These are phyloP conservation scores for Drosophila saltans DNA, from an alignment of 1,140 invertebrate species.

Conservation along the genomic window DNA sequence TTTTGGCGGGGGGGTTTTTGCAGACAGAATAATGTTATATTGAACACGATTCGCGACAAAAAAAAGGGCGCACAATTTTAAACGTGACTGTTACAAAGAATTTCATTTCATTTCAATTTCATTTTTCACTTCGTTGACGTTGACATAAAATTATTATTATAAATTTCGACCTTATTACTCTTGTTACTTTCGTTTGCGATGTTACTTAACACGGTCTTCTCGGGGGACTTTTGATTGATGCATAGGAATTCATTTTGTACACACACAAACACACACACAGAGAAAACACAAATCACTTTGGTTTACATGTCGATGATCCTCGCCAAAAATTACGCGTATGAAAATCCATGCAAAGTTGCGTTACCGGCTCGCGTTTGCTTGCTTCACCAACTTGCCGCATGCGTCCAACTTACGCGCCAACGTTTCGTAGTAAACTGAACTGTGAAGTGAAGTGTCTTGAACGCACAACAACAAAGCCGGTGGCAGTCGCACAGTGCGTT, in stretches of 20 bases:
- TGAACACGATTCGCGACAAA: slow-evolving; percentile 49
- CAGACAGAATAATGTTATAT: slow-evolving; percentile 50
- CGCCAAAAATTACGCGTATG: no score
- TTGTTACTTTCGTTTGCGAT: slow-evolving; percentile 71
- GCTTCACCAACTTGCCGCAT: slow-evolving; percentile 20
- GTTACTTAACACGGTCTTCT: neutral
- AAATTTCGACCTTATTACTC: slow-evolving; percentile 80
- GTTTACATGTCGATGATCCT: neutral
- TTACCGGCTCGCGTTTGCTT: neutral
- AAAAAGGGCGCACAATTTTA: slow-evolving; percentile 70
- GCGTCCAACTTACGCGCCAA: slow-evolving; percentile 77
- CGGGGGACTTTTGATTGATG: neutral
- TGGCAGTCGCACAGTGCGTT: slow-evolving; percentile 44
- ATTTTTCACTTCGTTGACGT: slow-evolving; percentile 57
- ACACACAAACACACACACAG: neutral
- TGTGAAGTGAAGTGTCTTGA: slow-evolving; percentile 3
- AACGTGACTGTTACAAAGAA: slow-evolving; percentile 79
- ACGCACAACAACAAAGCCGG: slow-evolving; percentile 66
- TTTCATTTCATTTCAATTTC: slow-evolving; percentile 74
- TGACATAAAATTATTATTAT: slow-evolving; percentile 78
- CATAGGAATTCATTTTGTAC: neutral
- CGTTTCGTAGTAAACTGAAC: slow-evolving; percentile 37
- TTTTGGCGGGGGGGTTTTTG: slow-evolving; percentile 16
- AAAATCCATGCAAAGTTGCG: neutral
- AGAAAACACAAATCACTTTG: neutral